Base-by-base conservation (phyloP, 2,797 vertebrate genomes). In the Myoxocephalus aenaeus region DNA sequence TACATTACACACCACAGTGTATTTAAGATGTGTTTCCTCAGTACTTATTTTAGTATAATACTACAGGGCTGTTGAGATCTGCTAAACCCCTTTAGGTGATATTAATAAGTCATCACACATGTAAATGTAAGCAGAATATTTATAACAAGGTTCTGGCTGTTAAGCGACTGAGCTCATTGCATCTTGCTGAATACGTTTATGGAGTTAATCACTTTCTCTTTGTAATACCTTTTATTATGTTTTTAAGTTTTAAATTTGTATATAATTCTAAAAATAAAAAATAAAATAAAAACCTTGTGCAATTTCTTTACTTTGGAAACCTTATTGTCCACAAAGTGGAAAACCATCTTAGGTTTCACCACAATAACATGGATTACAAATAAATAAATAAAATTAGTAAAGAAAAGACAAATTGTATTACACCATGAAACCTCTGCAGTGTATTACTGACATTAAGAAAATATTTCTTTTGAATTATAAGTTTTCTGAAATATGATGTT, bases 121-220 rank as follows among this genome's bases (percentile, higher is more conserved):
- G 3, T 11, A 10, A 20, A 51, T 12, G 36, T 15, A 4, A 20
- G 42, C 7, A 40, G 53, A 48, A 63, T 51, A 50, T 50, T 40
- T 53, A 50, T 53, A 50, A 65, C 2, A 25, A 20, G n/a, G 59
- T 7, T 75, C 48, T 62, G 56, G 65, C 27, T 29, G 70, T 72
- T 25, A 46, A 46, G 40, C 40, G 40, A 6, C 50, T 20, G 38
- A 73, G 40, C 18, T 70, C 66, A 36, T 22, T 54, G 15, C 4
- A 11, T 27, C 25, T 27, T 27, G 25, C 63, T 36, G 34, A 68
- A 36, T 44, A 36, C 38, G 36, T 63, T 69, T 20, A 44, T 50
- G 10, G 38, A 70, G 18, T 34, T 46, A 54, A 66, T 67, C 38
- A 20, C 22, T 44, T 44, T 15, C 1, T 65, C n/a, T 73, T 73